Percentiles rank a stretch among this genome's conserved stretches.
phyloP scores from a whole-genome alignment of 1,140 invertebrate genomes.

The Gryon sp. region DNA sequence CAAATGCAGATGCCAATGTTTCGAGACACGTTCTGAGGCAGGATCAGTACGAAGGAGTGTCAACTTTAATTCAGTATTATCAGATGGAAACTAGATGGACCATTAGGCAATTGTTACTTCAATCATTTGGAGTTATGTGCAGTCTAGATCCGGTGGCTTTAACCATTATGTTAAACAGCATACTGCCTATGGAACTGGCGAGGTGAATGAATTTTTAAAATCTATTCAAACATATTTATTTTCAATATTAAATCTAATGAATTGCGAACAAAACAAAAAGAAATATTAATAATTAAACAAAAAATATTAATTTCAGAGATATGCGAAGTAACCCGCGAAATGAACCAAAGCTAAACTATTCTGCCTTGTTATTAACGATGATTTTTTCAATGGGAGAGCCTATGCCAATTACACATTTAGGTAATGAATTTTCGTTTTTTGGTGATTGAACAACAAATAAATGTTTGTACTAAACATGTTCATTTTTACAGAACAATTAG shows the following conservation, averaged over 20 bases:
- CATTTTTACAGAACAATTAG: conserved; percentile 86
- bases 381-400: conserved; percentile 92
- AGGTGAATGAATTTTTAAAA: too few species aligned
- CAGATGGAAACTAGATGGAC: conserved; percentile 94
- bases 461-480: too few species aligned
- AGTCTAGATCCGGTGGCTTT: conserved; percentile 88
- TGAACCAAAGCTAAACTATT: conserved; percentile 85
- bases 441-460: too few species aligned
- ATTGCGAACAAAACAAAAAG: too few species aligned
- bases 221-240: too few species aligned
- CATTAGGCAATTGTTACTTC: conserved; percentile 87
- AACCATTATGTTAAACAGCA: conserved; percentile 89
- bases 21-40: conserved; percentile 87
- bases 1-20: conserved; percentile 91
- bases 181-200: conserved; percentile 92
- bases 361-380: conserved; percentile 89
- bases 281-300: too few species aligned
- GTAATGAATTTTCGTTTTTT: conserved; percentile 35
- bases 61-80: conserved; percentile 91
- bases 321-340: conserved; percentile 87
- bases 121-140: conserved; percentile 93
- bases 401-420: conserved; percentile 89
- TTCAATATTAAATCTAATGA: too few species aligned
- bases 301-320: conserved; percentile 78
- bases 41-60: conserved; percentile 87